These are phyloP conservation scores for Aplidium turbinatum DNA, from an alignment of 23 tunicate genomes.

Conservation along the genomic window DNA sequence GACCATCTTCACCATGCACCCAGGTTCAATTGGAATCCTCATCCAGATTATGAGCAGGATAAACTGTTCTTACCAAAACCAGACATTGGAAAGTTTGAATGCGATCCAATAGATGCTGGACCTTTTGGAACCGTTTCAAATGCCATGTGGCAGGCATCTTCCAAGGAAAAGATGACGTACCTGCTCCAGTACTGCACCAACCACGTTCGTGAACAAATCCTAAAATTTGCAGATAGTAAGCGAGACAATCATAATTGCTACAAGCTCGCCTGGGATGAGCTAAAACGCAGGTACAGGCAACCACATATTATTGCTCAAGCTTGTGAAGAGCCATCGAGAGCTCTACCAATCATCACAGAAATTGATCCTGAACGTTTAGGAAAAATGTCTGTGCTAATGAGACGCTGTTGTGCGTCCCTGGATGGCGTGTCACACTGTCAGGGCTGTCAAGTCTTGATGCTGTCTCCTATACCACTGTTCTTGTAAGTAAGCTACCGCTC, in stretches of 20 bases:
- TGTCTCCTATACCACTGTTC: neutral
- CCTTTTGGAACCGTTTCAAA: too few relatives aligned
- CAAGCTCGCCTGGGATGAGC: neutral
- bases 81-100: too few relatives aligned
- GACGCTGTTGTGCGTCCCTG: neutral
- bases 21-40: too few relatives aligned
- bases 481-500: neutral
- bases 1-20: too few relatives aligned
- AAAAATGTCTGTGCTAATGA: conserved; percentile 1
- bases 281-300: neutral
- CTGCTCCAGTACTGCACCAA: conserved; percentile 5
- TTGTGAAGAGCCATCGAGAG: neutral
- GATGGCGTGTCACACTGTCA: neutral
- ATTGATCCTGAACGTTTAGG: neutral
- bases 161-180: too few relatives aligned
- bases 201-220: neutral
- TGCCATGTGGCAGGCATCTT: too few relatives aligned
- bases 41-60: too few relatives aligned
- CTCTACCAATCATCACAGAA: neutral
- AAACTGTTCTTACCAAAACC: too few relatives aligned
- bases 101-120: too few relatives aligned
- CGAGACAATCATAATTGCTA: neutral
- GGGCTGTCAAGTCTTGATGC: neutral
- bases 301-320: neutral
- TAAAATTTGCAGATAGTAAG: neutral